These are phyloP conservation scores for Enteromius afrohamiltoni DNA, from an alignment of 2,797 vertebrate genomes.

Conservation along the genomic window DNA sequence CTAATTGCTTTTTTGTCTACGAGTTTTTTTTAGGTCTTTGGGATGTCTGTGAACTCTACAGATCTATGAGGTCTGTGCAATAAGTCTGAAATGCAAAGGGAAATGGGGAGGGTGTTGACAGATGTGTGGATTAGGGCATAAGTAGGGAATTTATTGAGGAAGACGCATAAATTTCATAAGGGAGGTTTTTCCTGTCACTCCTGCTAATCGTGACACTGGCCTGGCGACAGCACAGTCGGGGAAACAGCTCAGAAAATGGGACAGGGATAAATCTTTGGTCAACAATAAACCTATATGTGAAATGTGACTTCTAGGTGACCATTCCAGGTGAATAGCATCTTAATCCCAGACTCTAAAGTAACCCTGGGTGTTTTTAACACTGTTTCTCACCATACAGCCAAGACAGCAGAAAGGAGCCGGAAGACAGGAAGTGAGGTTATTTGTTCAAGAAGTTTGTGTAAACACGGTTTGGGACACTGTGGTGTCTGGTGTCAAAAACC, in stretches of 20 bases:
- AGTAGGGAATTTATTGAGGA: slow-evolving; percentile 44
- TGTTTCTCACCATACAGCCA: slow-evolving; percentile 3
- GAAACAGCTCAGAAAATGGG: slow-evolving; percentile 33
- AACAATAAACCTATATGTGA: slow-evolving; percentile 3
- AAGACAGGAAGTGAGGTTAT: slow-evolving; percentile 47
- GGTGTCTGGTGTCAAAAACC: slow-evolving; percentile 40
- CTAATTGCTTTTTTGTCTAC: background rate
- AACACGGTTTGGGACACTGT: slow-evolving; percentile 26
- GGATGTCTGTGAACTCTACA: slow-evolving; percentile 38
- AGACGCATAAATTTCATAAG: slow-evolving; percentile 45
- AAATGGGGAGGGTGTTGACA: slow-evolving; percentile 48
- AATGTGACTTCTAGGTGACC: background rate
- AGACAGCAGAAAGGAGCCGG: slow-evolving; percentile 5
- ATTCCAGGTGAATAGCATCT: slow-evolving; percentile 11
- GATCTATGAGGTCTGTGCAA: slow-evolving; percentile 29
- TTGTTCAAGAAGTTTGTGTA: slow-evolving; percentile 32
- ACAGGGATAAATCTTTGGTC: slow-evolving; percentile 1
- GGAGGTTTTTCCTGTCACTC: slow-evolving; percentile 31
- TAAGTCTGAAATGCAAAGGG: slow-evolving; percentile 42
- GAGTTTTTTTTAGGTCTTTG: slow-evolving; percentile 17
- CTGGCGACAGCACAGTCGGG: slow-evolving; percentile 35
- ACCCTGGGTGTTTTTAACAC: background rate
- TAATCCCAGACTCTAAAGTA: background rate
- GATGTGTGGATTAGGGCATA: slow-evolving; percentile 45
- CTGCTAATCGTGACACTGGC: slow-evolving; percentile 46